Conservation (phyloP, 2,113 vertebrate species). For the Daphoenositta chrysoptera region DNA sequence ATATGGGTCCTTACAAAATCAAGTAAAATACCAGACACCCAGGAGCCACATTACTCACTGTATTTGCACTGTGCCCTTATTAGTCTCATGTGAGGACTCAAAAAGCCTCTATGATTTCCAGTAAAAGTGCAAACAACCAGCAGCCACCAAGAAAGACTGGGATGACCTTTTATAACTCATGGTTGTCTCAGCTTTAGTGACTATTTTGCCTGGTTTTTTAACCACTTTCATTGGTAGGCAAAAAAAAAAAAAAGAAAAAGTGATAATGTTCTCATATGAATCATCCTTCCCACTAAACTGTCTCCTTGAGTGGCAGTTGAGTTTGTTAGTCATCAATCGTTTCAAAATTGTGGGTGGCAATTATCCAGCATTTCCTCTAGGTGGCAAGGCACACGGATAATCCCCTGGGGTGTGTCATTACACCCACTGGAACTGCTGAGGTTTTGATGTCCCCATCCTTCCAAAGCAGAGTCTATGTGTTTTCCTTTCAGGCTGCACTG, state of each 20-base stretch:
- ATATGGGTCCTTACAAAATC: neutral
- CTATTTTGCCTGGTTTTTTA: neutral
- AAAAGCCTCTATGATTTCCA: neutral
- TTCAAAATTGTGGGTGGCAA: constrained; percentile 66
- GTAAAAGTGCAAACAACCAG: neutral
- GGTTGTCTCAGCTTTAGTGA: neutral
- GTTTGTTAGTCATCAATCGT: constrained; percentile 63
- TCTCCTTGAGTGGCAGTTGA: constrained; percentile 63
- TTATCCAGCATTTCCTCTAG: constrained; percentile 60
- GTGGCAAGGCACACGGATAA: constrained; percentile 28
- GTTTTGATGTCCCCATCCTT: neutral
- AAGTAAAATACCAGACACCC: neutral
- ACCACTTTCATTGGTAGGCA: neutral
- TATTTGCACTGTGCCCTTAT: neutral
- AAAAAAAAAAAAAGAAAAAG: neutral
- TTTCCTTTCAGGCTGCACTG: neutral
- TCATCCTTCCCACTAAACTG: constrained; percentile 63
- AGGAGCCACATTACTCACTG: neutral
- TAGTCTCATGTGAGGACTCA: neutral
- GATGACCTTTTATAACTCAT: neutral
- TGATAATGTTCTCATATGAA: constrained; percentile 23
- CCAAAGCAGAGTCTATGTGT: neutral
- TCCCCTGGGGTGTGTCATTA: constrained; percentile 34
- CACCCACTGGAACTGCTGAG: constrained; percentile 27
- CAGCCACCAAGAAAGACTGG: neutral